Conservation (phyloP, 2,888 invertebrate species). For the Rhodophaea formosa region DNA sequence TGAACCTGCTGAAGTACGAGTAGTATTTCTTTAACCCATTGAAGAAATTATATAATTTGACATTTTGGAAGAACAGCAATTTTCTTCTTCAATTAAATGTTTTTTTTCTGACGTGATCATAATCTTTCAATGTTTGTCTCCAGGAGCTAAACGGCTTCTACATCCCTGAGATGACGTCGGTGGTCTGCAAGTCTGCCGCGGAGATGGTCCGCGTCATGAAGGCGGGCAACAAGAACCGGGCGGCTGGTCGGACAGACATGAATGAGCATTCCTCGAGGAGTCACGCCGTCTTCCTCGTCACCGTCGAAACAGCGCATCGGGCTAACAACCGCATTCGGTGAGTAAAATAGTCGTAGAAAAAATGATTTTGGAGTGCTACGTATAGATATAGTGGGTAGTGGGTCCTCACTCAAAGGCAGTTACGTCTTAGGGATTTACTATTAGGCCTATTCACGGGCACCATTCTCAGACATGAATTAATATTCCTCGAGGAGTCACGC, state of each 20-base stretch:
- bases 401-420: no score
- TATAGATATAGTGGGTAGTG: no score
- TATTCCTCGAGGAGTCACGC: conserved; percentile 99
- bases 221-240: conserved; percentile 95
- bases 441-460: no score
- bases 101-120: no score
- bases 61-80: no score
- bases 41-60: no score
- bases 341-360: conserved; percentile 23
- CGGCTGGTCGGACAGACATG: conserved; percentile 98
- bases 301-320: conserved; percentile 90
- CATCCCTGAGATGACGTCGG: conserved; percentile 96
- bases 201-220: conserved; percentile 98
- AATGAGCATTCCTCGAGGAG: conserved; percentile 99
- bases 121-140: neutral
- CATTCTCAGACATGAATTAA: no score
- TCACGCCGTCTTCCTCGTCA: conserved; percentile 99
- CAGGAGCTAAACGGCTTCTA: conserved; percentile 90
- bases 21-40: no score
- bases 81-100: no score
- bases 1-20: no score
- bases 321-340: conserved; percentile 70
- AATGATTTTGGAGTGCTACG: no score
- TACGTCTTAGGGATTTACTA: no score
- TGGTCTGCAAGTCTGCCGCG: conserved; percentile 95